These are phyloP conservation scores for Keiferia lycopersicella DNA, from an alignment of 2,888 invertebrate species.

Conservation along the genomic window DNA sequence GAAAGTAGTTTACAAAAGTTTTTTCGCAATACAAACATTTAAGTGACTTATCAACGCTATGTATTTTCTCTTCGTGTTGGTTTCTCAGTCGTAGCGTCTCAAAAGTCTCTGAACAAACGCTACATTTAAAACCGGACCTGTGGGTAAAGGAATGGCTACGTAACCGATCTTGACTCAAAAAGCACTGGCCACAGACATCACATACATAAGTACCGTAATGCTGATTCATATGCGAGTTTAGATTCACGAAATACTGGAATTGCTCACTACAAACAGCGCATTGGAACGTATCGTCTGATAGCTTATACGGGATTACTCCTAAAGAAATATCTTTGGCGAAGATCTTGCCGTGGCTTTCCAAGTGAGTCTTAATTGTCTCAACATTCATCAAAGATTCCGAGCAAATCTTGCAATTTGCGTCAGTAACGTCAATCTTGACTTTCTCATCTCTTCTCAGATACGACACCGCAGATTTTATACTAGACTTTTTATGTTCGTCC, in stretches of 20 bases:
- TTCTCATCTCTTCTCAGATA: conserved; percentile 66
- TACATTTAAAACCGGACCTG: conserved; percentile 58
- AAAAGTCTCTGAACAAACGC: conserved; percentile 54
- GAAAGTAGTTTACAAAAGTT: conserved; percentile 56
- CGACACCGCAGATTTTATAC: conserved; percentile 59
- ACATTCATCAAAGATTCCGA: conserved; percentile 41
- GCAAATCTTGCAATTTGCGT: conserved; percentile 53
- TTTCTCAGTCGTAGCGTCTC: conserved; percentile 55
- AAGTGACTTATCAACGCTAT: conserved; percentile 52
- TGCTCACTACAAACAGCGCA: conserved; percentile 60
- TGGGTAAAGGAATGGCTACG: conserved; percentile 60
- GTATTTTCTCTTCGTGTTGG: conserved; percentile 54
- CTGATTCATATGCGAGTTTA: conserved; percentile 73
- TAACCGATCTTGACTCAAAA: conserved; percentile 61
- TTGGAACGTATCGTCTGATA: conserved; percentile 47
- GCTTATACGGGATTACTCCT: conserved; percentile 64
- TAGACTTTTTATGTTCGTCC: conserved; percentile 52
- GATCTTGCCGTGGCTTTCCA: conserved; percentile 49
- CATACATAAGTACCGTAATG: conserved; percentile 68
- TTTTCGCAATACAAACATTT: conserved; percentile 63
- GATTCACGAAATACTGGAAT: conserved; percentile 66
- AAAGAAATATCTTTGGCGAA: conserved; percentile 54
- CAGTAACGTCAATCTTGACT: conserved; percentile 67
- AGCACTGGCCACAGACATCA: conserved; percentile 68
- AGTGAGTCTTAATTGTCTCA: conserved; percentile 50